Evolutionary conservation across 2,888 invertebrate genomes (phyloP).

Genomic region (Lagria hirta): DNA sequence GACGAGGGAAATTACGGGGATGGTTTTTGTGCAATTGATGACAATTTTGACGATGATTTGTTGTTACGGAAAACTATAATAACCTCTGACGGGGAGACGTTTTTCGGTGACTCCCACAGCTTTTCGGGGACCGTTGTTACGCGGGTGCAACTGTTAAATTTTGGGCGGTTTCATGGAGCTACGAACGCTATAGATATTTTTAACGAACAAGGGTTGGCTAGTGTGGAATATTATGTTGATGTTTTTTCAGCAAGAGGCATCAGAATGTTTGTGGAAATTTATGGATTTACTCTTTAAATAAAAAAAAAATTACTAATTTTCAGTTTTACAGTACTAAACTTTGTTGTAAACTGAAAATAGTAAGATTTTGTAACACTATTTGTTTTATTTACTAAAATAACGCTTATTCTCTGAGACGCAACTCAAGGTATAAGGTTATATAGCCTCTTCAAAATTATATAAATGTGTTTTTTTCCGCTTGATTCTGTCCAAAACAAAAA

Average conservation of each 20-base stretch:
- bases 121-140: neutral
- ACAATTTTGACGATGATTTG: neutral
- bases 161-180: conserved; percentile 3
- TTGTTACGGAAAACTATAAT: too few relatives aligned
- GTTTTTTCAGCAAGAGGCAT: neutral
- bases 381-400: too few relatives aligned
- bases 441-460: too few relatives aligned
- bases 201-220: neutral
- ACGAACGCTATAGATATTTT: neutral
- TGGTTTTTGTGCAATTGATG: conserved; percentile 4
- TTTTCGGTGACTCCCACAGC: neutral
- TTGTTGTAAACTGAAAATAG: too few relatives aligned
- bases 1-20: conserved; percentile 15
- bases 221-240: neutral
- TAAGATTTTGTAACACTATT: too few relatives aligned
- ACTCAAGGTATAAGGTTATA: too few relatives aligned
- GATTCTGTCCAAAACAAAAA: too few relatives aligned
- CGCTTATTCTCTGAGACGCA: too few relatives aligned
- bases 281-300: neutral
- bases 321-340: too few relatives aligned
- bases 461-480: too few relatives aligned
- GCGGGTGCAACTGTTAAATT: neutral
- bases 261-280: conserved; percentile 1
- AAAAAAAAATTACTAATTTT: too few relatives aligned
- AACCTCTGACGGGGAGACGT: neutral